These are phyloP conservation scores for Pandemis heparana DNA, from an alignment of 2,888 invertebrate species.

Conservation along the genomic window DNA sequence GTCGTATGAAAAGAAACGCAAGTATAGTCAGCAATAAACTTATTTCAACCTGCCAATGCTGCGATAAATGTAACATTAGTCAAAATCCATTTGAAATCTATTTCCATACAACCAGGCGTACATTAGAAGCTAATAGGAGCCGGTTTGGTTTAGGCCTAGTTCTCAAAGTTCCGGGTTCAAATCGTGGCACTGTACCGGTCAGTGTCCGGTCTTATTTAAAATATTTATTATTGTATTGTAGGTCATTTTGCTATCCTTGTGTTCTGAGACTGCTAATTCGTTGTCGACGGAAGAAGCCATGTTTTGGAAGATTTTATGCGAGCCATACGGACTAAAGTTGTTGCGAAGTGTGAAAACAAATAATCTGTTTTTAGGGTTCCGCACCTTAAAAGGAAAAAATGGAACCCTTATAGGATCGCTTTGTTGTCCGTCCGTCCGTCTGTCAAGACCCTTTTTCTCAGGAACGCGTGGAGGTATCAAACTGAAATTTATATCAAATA, in stretches of 20 bases:
- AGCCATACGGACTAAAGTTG: neutral
- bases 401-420: too few relatives aligned
- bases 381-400: too few relatives aligned
- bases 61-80: neutral
- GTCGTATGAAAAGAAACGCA: too few relatives aligned
- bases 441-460: too few relatives aligned
- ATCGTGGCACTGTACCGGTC: conserved; percentile 70
- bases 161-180: conserved; percentile 74
- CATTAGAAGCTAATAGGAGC: conserved; percentile 10
- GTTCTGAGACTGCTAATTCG: neutral
- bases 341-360: neutral
- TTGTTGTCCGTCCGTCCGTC: too few relatives aligned
- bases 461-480: too few relatives aligned
- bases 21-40: too few relatives aligned
- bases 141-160: conserved; percentile 52
- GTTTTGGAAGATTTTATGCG: neutral
- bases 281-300: neutral
- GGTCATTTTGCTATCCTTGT: conserved; percentile 14
- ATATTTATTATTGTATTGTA: conserved; percentile 20
- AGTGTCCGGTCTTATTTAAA: conserved; percentile 52
- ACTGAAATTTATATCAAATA: too few relatives aligned
- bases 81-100: conserved; percentile 1
- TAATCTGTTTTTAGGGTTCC: too few relatives aligned
- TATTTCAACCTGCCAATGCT: too few relatives aligned
- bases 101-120: conserved; percentile 9